Evolutionary conservation across 2,888 invertebrate genomes (phyloP), one percentile per base, ranked within the genome.

Genomic region (Steinernema hermaphroditum): DNA sequence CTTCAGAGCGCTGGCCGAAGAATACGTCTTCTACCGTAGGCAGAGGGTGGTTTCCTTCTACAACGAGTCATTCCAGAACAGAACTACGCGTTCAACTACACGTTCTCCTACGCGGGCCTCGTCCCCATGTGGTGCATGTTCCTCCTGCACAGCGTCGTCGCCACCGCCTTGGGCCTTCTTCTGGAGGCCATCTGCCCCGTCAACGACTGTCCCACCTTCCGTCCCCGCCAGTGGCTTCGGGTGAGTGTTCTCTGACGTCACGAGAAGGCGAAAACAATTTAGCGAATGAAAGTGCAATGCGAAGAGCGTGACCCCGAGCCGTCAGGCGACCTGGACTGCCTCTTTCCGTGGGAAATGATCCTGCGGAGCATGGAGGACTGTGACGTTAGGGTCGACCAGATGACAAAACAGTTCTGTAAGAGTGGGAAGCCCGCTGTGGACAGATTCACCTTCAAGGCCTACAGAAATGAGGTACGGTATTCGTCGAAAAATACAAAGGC

Each of bases 281-380:
- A 50, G 32, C 6, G 62, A 32, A 9, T 32, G 62, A 62, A 62
- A 34, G 62, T 62, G 8, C 32, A 62, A 19, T 22, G 50, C 24
- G 50, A 50, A 24, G 24, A 50, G 37, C 6, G 6, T 12, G 37
- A 12, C 12, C 6, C 37, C 32, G 34, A 62, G 29, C 14, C 54
- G 2, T 62, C 62, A 2, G 62, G 62, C 29, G 62, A 62, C 34
- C 14, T 62, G 62, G 62, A 32, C 32, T 62, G 62, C 19, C 27
- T 32, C 16, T 62, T 62, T 19, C 62, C 62, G 6, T 62, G 62
- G 62, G 62, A 62, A 14, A 62, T 62, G 62, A 62, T 62, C 29
- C 34, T 32, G 32, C 62, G 62, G 16, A 62, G 27, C 27, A 32
- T 62, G 62, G 62, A 62, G 12, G 62, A 62, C 32, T 62, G 62